These are phyloP conservation scores for Phaethornis superciliosus DNA, from an alignment of 2,113 vertebrate genomes.

Conservation along the genomic window DNA sequence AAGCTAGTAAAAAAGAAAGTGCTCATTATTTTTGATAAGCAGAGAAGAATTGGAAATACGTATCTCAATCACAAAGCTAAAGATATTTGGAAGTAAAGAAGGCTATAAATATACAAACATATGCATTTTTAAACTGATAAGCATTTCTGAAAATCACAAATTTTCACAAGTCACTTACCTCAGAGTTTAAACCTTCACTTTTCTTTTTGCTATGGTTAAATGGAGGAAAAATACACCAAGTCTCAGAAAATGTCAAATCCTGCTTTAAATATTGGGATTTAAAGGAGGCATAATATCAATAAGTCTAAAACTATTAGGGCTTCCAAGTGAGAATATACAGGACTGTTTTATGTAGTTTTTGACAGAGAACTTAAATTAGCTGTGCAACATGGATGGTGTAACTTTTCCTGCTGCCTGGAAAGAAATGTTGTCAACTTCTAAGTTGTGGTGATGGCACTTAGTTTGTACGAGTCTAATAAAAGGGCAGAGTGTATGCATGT, in stretches of 20 bases:
- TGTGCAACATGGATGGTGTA: slow-evolving; percentile 63
- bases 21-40: slow-evolving; percentile 82
- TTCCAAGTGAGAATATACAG: slow-evolving; percentile 78
- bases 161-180: slow-evolving; percentile 64
- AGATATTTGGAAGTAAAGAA: slow-evolving; percentile 56
- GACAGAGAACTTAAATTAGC: slow-evolving; percentile 81
- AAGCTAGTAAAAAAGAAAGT: slow-evolving; percentile 78
- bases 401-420: slow-evolving; percentile 70
- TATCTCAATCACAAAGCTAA: slow-evolving; percentile 71
- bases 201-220: slow-evolving; percentile 69
- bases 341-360: slow-evolving; percentile 74
- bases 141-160: slow-evolving; percentile 54
- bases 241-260: slow-evolving; percentile 71
- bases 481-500: slow-evolving; percentile 68
- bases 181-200: slow-evolving; percentile 63
- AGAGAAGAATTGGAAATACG: slow-evolving; percentile 72
- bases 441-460: slow-evolving; percentile 74
- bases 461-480: slow-evolving; percentile 77
- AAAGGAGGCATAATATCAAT: slow-evolving; percentile 79
- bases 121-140: slow-evolving; percentile 47
- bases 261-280: slow-evolving; percentile 82
- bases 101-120: background rate
- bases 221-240: slow-evolving; percentile 59
- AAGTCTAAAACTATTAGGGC: slow-evolving; percentile 80
- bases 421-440: slow-evolving; percentile 62